phyloP scores from a whole-genome alignment of 2,113 vertebrate species.

The Amphiprion percula region DNA sequence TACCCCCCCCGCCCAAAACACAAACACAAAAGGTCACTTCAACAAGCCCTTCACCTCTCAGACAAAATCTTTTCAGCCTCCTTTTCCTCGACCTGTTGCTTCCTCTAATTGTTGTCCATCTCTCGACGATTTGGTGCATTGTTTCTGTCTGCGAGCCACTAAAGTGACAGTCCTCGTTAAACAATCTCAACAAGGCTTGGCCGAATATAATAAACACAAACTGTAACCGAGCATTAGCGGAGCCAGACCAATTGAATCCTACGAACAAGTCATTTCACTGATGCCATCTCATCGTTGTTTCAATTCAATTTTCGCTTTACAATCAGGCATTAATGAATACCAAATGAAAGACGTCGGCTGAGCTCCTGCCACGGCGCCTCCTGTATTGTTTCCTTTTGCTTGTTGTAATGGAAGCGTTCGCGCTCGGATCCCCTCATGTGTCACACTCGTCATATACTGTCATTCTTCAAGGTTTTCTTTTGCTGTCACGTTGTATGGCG shows the following conservation, averaged over 20 bases:
- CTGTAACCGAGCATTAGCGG: background rate
- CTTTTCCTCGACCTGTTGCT: background rate
- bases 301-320: slow-evolving; percentile 24
- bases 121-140: background rate
- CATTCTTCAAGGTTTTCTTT: slow-evolving; percentile 33
- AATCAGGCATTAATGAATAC: slow-evolving; percentile 13
- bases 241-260: background rate
- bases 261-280: background rate
- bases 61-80: background rate
- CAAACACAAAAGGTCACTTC: slow-evolving; percentile 14
- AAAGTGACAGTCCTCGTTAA: background rate
- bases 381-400: slow-evolving; percentile 4
- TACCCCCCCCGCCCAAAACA: background rate
- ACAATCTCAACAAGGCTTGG: background rate
- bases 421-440: background rate
- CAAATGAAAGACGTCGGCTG: slow-evolving; percentile 6
- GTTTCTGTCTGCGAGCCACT: background rate
- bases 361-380: background rate
- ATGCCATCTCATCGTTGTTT: background rate
- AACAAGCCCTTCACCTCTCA: background rate
- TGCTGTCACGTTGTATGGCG: slow-evolving; percentile 43
- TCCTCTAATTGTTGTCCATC: slow-evolving; percentile 5
- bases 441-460: background rate
- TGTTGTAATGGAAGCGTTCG: slow-evolving; percentile 13
- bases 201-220: slow-evolving; percentile 4